phyloP scores from a whole-genome alignment of 2,888 invertebrate species.

The Pristionchus arcanus region DNA sequence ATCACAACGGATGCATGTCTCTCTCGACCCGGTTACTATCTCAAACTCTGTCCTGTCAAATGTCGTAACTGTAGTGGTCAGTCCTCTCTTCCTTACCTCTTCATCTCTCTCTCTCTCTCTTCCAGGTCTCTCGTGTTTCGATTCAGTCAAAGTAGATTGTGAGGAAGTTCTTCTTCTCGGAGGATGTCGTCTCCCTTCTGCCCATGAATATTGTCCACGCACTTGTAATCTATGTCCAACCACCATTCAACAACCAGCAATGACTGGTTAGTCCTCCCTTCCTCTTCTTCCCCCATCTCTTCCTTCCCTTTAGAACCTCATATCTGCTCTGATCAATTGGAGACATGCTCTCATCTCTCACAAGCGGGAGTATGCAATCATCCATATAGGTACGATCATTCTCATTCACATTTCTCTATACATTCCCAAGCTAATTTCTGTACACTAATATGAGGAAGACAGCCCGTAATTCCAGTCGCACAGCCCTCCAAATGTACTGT shows the following conservation, averaged over 20 bases:
- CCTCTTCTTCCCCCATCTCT: neutral
- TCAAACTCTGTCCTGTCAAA: slow-evolving; percentile 72
- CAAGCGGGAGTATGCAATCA: slow-evolving; percentile 70
- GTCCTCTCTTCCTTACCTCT: neutral
- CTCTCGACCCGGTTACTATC: slow-evolving; percentile 71
- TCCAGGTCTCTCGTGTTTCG: slow-evolving; percentile 67
- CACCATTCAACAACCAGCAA: slow-evolving; percentile 57
- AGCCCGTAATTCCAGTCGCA: slow-evolving; percentile 58
- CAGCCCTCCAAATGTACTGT: slow-evolving; percentile 69
- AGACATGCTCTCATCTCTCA: slow-evolving; percentile 68
- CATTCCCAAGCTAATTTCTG: no score
- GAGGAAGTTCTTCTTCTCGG: slow-evolving; percentile 64
- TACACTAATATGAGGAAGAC: neutral
- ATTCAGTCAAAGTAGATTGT: slow-evolving; percentile 73
- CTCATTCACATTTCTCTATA: neutral
- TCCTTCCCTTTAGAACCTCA: slow-evolving; percentile 26
- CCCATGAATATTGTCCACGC: slow-evolving; percentile 71
- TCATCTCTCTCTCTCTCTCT: neutral
- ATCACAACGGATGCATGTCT: slow-evolving; percentile 69
- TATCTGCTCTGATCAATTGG: slow-evolving; percentile 69
- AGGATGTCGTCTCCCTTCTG: slow-evolving; percentile 68
- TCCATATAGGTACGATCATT: slow-evolving; percentile 61
- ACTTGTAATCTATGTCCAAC: slow-evolving; percentile 69
- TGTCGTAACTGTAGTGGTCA: slow-evolving; percentile 71
- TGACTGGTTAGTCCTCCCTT: slow-evolving; percentile 54